phyloP scores from a whole-genome alignment of 2,888 invertebrate species.

The Limnephilus marmoratus region DNA sequence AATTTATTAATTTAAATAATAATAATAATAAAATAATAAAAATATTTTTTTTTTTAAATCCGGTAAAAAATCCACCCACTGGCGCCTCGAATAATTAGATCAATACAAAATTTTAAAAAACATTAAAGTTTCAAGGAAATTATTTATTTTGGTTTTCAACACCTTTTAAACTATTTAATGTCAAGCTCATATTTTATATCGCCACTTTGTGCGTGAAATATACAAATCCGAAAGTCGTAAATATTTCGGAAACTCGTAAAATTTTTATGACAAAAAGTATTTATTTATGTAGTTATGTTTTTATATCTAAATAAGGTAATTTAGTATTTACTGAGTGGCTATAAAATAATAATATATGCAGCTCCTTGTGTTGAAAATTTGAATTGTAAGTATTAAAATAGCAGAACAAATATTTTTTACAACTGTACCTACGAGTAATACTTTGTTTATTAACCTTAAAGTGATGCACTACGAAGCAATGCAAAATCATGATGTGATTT shows the following conservation, averaged over 20 bases:
- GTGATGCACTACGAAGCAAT: too few species aligned
- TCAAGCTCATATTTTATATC: background rate
- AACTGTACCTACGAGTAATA: too few species aligned
- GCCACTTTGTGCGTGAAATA: background rate
- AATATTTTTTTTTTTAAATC: too few species aligned
- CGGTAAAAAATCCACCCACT: background rate
- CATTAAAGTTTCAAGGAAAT: background rate
- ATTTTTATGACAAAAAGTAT: background rate
- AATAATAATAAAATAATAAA: too few species aligned
- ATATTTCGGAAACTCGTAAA: background rate
- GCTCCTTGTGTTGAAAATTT: background rate
- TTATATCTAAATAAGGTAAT: background rate
- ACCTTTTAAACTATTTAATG: background rate
- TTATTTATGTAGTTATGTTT: background rate
- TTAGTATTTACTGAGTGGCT: background rate
- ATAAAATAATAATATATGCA: background rate
- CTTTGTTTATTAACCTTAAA: too few species aligned
- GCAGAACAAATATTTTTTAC: too few species aligned
- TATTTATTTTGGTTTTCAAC: background rate
- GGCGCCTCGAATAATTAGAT: background rate
- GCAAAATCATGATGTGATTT: too few species aligned
- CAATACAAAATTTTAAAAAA: background rate
- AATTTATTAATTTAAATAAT: too few species aligned
- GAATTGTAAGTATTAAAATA: too few species aligned
- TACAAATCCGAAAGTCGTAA: background rate